phyloP scores from a whole-genome alignment of 2,797 vertebrate genomes.

The Myotis findleyi region DNA sequence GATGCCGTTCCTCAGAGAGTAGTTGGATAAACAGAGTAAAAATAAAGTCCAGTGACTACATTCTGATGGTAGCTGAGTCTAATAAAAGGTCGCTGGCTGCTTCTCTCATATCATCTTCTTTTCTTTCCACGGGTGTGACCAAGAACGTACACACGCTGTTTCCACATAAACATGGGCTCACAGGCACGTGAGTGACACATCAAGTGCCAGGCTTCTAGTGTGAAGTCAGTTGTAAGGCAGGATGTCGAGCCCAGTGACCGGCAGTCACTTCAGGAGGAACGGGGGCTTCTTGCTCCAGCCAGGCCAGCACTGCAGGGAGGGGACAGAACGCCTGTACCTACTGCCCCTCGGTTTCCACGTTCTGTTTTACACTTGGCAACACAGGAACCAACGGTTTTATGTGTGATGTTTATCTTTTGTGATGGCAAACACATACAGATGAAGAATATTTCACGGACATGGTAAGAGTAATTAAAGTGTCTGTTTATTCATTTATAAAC shows the following conservation, averaged over 20 bases:
- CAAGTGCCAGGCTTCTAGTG: background rate
- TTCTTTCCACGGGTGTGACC: background rate
- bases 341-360: background rate
- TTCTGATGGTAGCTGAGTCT: background rate
- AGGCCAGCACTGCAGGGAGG: background rate
- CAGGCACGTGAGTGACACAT: fast-evolving
- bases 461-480: constrained; percentile 52
- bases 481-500: constrained; percentile 80
- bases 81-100: background rate
- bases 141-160: background rate
- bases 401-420: background rate
- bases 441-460: background rate
- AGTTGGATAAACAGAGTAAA: background rate
- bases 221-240: background rate
- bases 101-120: background rate
- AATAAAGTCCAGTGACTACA: background rate
- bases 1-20: background rate
- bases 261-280: background rate
- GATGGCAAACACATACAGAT: background rate
- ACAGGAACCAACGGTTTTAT: background rate
- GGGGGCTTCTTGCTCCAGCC: too few relatives aligned
- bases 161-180: background rate
- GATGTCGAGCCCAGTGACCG: background rate
- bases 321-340: background rate
- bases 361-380: background rate